These are phyloP conservation scores for Eidolon dupreanum DNA, from an alignment of 2,797 vertebrate genomes.

Conservation along the genomic window DNA sequence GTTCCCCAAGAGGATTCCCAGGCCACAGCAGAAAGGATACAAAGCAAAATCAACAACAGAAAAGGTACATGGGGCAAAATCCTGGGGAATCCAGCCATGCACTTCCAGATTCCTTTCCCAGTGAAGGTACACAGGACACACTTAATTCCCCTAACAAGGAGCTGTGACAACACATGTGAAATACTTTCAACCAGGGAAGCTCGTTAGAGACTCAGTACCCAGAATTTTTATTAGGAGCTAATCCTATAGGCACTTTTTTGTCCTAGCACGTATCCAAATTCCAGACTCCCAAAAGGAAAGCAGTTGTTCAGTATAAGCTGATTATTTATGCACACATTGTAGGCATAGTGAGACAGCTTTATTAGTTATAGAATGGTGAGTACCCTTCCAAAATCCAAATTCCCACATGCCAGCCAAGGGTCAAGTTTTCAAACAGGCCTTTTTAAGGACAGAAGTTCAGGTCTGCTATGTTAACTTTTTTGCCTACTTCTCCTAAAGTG, in stretches of 20 bases:
- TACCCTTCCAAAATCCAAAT: not conserved
- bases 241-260: not conserved
- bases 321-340: not conserved
- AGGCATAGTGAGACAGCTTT: not conserved
- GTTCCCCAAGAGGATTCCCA: not conserved
- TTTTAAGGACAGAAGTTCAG: not conserved
- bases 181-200: not conserved
- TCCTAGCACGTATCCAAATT: not conserved
- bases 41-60: not conserved
- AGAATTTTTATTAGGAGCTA: not conserved
- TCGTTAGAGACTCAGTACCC: not conserved
- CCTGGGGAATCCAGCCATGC: not conserved
- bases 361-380: not conserved
- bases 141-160: not conserved
- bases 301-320: not conserved
- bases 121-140: not conserved
- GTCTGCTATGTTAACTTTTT: not conserved
- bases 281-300: not conserved
- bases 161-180: not conserved
- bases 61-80: not conserved
- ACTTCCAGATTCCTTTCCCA: not conserved
- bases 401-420: not conserved
- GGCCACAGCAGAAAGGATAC: not conserved
- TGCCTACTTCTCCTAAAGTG: not conserved
- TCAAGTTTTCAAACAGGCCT: not conserved